phyloP scores from a whole-genome alignment of 2,888 invertebrate species.

The Hypena proboscidalis region DNA sequence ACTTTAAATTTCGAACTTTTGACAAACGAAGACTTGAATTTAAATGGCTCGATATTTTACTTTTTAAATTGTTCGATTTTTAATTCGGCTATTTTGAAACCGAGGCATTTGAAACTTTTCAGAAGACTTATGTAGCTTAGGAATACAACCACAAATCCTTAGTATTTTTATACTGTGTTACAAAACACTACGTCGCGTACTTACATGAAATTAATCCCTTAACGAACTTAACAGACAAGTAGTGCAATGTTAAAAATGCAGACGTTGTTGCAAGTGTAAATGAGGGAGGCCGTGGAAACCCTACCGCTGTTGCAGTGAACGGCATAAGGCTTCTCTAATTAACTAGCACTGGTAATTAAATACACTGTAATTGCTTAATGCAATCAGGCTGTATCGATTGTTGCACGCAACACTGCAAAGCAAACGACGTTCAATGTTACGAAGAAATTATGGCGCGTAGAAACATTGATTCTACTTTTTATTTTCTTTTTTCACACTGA shows the following conservation, averaged over 20 bases:
- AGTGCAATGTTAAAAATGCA: slow-evolving; percentile 60
- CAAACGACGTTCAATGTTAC: slow-evolving; percentile 29
- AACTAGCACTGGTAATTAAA: slow-evolving; percentile 79
- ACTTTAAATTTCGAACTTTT: slow-evolving; percentile 21
- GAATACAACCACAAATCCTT: neutral
- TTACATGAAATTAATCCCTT: slow-evolving; percentile 51
- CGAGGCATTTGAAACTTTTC: no score
- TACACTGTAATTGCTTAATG: slow-evolving; percentile 81
- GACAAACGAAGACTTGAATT: slow-evolving; percentile 3
- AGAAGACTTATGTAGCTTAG: no score
- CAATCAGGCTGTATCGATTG: slow-evolving; percentile 62
- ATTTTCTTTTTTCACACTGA: neutral
- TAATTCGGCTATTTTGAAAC: no score
- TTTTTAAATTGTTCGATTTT: neutral
- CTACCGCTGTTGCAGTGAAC: slow-evolving; percentile 58
- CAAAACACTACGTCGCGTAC: slow-evolving; percentile 29
- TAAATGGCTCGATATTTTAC: neutral
- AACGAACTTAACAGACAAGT: slow-evolving; percentile 45
- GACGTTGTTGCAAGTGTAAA: slow-evolving; percentile 77
- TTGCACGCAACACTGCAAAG: slow-evolving; percentile 42
- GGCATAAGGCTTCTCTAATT: slow-evolving; percentile 78
- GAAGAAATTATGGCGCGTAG: slow-evolving; percentile 32
- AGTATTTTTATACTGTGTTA: slow-evolving; percentile 13
- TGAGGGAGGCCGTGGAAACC: slow-evolving; percentile 76
- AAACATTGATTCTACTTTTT: slow-evolving; percentile 24